Evolutionary conservation across 1,140 invertebrate genomes (phyloP), one percentile per base, ranked within the genome.

Genomic region (Cardiocondyla obscurior): DNA sequence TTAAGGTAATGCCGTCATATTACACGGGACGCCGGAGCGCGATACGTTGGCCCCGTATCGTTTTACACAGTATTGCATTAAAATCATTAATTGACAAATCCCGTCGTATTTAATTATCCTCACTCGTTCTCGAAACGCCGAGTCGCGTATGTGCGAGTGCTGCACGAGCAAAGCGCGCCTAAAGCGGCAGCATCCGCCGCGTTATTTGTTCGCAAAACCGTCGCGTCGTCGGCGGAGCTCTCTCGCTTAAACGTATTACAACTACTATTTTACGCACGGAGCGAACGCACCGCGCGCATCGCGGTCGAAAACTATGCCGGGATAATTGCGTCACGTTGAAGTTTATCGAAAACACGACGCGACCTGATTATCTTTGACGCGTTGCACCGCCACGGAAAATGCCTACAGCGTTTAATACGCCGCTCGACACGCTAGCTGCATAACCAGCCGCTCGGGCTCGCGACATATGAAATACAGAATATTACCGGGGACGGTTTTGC

Each of bases 281-380:
- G n/a, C 25, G 14, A 42, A 22, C 30, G 16, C 12, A n/a, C 8
- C 58, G 44, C 30, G 19, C 16, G 44, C 30, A 14, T 10, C 19
- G 44, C 57, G 30, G 51, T n/a, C 30, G 73, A 65, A 64, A 77
- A 77, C 58, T 62, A 65, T 65, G 74, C 33, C 33, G 44, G 22
- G 65, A 73, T 73, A 72, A 73, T 74, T 81, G 51, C 51, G 67
- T 81, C 77, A 81, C 42, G 30, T 22, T 36, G n/a, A 81, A 72
- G 67, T 60, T 81, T 81, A 81, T 74, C 39, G 67, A 73, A 77
- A 79, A 57, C 53, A 58, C 55, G 53, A 58, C 25, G 51, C 39
- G 67, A 57, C 30, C 42, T 57, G 79, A 81, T 81, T 74, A 81
- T 74, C 67, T 74, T 74, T 74, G 79, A 81, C 77, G 60, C 46